Evolutionary conservation across 2,888 invertebrate species (phyloP).

Genomic region (Sarcophaga caerulescens): DNA sequence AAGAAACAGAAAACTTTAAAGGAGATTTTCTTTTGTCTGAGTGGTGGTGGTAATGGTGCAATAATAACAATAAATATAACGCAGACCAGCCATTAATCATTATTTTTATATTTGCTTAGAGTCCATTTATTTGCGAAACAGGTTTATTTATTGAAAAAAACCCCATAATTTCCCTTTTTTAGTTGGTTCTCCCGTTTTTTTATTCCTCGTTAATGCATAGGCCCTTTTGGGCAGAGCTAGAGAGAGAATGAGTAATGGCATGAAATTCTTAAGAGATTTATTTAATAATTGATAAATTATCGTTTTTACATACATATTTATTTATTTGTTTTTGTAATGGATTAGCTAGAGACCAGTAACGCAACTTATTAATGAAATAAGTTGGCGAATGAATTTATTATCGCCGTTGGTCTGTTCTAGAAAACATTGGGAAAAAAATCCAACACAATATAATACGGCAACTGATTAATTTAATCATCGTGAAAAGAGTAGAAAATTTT

Average conservation of each 20-base stretch:
- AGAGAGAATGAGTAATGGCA: background rate
- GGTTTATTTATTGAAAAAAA: background rate
- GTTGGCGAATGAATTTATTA: background rate
- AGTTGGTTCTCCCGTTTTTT: too few relatives aligned
- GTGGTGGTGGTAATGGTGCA: background rate
- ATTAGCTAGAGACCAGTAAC: background rate
- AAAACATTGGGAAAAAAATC: background rate
- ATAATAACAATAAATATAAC: background rate
- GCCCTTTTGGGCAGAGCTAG: background rate
- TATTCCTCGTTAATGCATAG: background rate
- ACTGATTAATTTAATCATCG: background rate
- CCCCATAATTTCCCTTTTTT: background rate
- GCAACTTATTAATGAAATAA: constrained; percentile 11
- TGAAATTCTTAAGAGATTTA: constrained; percentile 30
- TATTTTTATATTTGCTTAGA: background rate
- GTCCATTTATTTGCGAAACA: background rate
- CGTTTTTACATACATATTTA: background rate
- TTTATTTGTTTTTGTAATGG: background rate
- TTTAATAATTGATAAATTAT: constrained; percentile 39
- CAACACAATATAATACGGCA: background rate
- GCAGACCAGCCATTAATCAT: background rate
- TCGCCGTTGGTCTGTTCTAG: too few relatives aligned
- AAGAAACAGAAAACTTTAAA: background rate
- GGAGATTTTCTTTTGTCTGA: background rate
- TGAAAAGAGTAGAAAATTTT: background rate